These are phyloP conservation scores for Himalopsyche phryganea DNA, from an alignment of 1,140 invertebrate genomes.

Conservation along the genomic window DNA sequence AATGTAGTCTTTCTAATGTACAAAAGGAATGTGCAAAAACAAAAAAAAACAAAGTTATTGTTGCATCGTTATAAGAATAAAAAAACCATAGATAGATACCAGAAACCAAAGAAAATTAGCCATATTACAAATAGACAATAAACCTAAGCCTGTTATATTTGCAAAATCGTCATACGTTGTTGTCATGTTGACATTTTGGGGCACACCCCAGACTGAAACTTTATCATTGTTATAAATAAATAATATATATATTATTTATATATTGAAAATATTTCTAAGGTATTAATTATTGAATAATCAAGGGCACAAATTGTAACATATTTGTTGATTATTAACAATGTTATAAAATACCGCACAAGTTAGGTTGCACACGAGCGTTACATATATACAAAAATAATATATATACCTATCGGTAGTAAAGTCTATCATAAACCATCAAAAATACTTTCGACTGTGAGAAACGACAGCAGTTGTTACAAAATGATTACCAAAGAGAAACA, in stretches of 20 bases:
- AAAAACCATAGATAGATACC: conserved; percentile 1
- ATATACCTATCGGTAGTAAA: too few relatives aligned
- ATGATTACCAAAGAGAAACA: conserved; percentile 34
- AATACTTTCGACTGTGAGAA: background rate
- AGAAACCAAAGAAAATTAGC: conserved; percentile 33
- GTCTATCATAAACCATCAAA: too few relatives aligned
- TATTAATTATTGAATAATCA: conserved; percentile 17
- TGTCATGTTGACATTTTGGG: conserved; percentile 29
- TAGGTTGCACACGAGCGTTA: conserved; percentile 1
- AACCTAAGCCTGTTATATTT: conserved; percentile 26
- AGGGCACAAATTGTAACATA: conserved; percentile 28
- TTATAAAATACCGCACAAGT: conserved; percentile 5
- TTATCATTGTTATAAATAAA: conserved; percentile 32
- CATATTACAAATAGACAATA: conserved; percentile 33
- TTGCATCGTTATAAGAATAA: conserved; percentile 22
- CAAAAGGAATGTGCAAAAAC: conserved; percentile 13
- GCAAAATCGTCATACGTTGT: conserved; percentile 21
- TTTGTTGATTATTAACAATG: conserved; percentile 12
- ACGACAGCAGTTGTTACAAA: conserved; percentile 8
- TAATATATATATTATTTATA: conserved; percentile 1
- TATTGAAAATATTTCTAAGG: conserved; percentile 9
- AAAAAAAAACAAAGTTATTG: conserved; percentile 7
- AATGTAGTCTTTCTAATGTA: conserved; percentile 1
- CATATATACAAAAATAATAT: too few relatives aligned
- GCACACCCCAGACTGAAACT: conserved; percentile 30